phyloP scores from a whole-genome alignment of 2,797 vertebrate genomes.

The Syndactyla subalaris region DNA sequence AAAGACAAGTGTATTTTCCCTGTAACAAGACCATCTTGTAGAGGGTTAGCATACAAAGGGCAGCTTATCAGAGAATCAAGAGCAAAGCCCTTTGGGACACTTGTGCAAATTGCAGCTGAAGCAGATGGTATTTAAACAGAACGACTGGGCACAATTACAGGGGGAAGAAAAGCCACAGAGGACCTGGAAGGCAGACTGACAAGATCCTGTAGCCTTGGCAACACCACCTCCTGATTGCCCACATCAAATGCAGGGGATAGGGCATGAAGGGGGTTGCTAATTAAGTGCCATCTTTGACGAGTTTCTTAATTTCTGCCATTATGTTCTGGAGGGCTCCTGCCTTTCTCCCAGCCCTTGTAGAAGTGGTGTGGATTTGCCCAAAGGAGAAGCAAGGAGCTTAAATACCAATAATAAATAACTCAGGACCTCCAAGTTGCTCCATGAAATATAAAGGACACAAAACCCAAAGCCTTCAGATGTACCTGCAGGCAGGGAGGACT shows the following conservation, averaged over 20 bases:
- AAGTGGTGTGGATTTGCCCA: background rate
- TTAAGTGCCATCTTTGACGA: background rate
- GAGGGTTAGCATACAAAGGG: constrained; percentile 18
- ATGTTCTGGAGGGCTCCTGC: background rate
- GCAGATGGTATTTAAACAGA: constrained; percentile 65
- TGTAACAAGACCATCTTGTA: constrained; percentile 4
- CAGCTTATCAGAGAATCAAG: constrained; percentile 10
- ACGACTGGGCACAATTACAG: background rate
- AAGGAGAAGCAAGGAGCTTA: background rate
- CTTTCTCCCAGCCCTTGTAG: background rate
- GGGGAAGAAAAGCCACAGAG: constrained; percentile 36
- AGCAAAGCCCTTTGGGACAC: constrained; percentile 20
- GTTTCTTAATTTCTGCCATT: background rate
- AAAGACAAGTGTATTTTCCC: constrained; percentile 32
- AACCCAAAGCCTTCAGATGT: background rate
- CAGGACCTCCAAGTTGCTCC: background rate
- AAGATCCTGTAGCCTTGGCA: constrained; percentile 32
- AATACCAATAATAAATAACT: background rate
- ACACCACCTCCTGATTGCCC: constrained; percentile 36
- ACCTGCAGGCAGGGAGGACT: background rate
- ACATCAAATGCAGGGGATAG: background rate
- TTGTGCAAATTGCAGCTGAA: constrained; percentile 60
- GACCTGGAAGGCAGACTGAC: constrained; percentile 23
- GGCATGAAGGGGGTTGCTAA: background rate
- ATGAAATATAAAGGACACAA: background rate